phyloP scores from a whole-genome alignment of 2,113 vertebrate species.

The Corythornis cristatus region DNA sequence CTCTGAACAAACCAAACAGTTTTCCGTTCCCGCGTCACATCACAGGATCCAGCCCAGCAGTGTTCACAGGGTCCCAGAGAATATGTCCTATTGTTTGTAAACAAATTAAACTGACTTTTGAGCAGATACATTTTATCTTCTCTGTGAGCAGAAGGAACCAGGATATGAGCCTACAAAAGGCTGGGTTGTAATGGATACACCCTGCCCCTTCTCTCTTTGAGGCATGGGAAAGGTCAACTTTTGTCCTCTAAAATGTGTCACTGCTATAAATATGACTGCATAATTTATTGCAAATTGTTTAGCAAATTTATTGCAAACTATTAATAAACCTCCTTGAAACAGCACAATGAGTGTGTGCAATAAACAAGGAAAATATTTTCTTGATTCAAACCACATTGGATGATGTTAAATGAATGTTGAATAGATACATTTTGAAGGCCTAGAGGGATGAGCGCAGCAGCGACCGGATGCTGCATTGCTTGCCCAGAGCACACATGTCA shows the following conservation, averaged over 20 bases:
- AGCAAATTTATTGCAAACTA: constrained; percentile 76
- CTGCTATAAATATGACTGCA: constrained; percentile 74
- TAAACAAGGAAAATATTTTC: constrained; percentile 76
- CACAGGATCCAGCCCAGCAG: background rate
- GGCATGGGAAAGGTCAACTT: constrained; percentile 77
- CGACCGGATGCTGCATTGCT: constrained; percentile 18
- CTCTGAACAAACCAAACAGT: background rate
- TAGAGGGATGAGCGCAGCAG: constrained; percentile 36
- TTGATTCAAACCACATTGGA: constrained; percentile 75
- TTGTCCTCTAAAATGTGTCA: constrained; percentile 76
- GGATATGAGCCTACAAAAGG: constrained; percentile 49
- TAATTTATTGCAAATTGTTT: constrained; percentile 77
- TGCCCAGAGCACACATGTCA: constrained; percentile 46
- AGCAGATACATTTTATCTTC: constrained; percentile 44
- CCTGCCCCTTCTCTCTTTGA: constrained; percentile 70
- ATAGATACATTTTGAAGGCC: constrained; percentile 62
- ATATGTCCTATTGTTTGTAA: constrained; percentile 42
- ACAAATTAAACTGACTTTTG: constrained; percentile 17
- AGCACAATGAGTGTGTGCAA: constrained; percentile 64
- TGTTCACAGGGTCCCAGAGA: background rate
- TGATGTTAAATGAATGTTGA: constrained; percentile 61
- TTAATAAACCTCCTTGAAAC: constrained; percentile 73
- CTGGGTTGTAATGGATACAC: constrained; percentile 60
- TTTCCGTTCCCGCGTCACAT: constrained; percentile 19
- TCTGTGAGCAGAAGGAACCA: constrained; percentile 41